Conservation (phyloP, 2,888 invertebrate genomes). For the Plagodis pulveraria region DNA sequence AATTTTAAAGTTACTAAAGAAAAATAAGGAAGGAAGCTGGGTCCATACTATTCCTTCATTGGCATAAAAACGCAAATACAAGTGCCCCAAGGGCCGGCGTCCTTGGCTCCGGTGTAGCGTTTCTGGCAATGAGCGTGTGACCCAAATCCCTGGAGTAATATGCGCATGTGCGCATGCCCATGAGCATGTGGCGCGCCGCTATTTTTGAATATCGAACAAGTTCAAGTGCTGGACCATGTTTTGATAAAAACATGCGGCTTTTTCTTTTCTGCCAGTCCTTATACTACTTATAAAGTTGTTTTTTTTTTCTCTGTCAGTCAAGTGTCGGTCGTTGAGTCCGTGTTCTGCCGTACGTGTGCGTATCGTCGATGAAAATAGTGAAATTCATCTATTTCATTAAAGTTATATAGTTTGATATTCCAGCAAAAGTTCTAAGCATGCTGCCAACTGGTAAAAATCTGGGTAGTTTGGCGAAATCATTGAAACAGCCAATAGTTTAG, state of each 20-base stretch:
- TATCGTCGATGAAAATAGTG: not conserved
- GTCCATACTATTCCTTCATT: constrained; percentile 32
- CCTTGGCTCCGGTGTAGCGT: constrained; percentile 73
- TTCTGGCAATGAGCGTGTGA: constrained; percentile 76
- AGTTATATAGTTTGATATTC: no score
- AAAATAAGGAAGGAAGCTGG: constrained; percentile 13
- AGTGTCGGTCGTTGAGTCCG: not conserved
- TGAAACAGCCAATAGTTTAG: no score
- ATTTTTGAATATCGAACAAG: constrained; percentile 73
- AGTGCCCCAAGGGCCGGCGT: constrained; percentile 46
- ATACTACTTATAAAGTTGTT: not conserved
- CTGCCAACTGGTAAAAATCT: no score
- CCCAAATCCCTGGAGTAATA: constrained; percentile 64
- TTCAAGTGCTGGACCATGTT: constrained; percentile 59
- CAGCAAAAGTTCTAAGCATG: no score
- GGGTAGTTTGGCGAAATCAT: no score
- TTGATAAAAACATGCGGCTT: constrained; percentile 17
- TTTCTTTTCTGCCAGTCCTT: constrained; percentile 11
- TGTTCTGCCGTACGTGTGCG: not conserved
- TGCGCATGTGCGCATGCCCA: constrained; percentile 42
- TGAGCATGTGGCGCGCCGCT: constrained; percentile 49
- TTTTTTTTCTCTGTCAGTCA: not conserved
- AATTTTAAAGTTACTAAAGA: no score
- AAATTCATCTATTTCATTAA: no score
- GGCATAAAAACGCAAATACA: constrained; percentile 29